Evolutionary conservation across 2,888 invertebrate species (phyloP).

Genomic region (Antitype chi): DNA sequence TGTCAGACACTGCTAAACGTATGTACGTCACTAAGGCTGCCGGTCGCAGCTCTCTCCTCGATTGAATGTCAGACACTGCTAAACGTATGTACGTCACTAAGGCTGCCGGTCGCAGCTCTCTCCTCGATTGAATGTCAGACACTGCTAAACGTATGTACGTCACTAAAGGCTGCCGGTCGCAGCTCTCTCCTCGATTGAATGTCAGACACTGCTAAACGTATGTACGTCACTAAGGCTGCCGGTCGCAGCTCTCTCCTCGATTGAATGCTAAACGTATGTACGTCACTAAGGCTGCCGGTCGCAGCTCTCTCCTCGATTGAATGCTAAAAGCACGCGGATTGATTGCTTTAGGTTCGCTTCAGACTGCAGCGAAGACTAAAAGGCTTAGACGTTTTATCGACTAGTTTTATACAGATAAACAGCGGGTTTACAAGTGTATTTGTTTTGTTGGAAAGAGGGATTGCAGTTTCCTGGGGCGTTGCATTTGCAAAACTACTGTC

Average conservation of each 20-base stretch:
- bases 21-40: constrained; percentile 9
- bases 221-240: constrained; percentile 3
- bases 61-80: no score
- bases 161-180: constrained; percentile 5
- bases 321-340: constrained; percentile 61
- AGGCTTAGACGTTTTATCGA: constrained; percentile 58
- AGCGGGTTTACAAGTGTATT: constrained; percentile 50
- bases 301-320: constrained; percentile 54
- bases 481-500: constrained; percentile 12
- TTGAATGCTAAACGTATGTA: constrained; percentile 46
- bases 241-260: constrained; percentile 43
- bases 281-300: constrained; percentile 3
- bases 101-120: constrained; percentile 31
- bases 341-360: constrained; percentile 31
- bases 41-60: constrained; percentile 38
- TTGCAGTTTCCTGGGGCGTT: constrained; percentile 12
- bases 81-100: constrained; percentile 13
- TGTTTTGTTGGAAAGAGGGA: constrained; percentile 26
- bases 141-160: no score
- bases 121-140: constrained; percentile 58
- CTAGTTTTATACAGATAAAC: constrained; percentile 49
- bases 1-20: no score
- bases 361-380: constrained; percentile 39
- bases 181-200: constrained; percentile 57
- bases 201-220: no score